Evolutionary conservation across 1,140 invertebrate species (phyloP).

Genomic region (Conus betulinus): DNA sequence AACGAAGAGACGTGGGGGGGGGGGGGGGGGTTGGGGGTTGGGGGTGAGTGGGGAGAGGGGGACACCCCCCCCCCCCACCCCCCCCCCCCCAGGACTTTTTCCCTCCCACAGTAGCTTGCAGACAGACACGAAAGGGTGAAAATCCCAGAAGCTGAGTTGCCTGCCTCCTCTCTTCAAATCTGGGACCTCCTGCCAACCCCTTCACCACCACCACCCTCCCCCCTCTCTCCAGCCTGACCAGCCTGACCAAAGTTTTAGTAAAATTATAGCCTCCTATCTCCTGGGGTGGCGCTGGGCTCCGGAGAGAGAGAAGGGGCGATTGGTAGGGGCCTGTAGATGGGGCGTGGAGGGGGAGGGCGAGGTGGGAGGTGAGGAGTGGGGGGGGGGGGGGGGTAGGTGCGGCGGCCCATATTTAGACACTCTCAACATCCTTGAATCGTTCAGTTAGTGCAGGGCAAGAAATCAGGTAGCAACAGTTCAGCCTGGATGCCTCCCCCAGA

Average conservation of each 20-base stretch:
- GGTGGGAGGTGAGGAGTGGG: background rate
- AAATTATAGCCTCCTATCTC: constrained; percentile 29
- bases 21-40: background rate
- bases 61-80: too few species aligned
- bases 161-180: background rate
- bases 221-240: background rate
- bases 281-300: background rate
- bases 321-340: background rate
- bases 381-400: constrained; percentile 18
- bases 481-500: background rate
- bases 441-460: constrained; percentile 24
- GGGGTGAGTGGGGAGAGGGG: too few species aligned
- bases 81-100: background rate
- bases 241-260: constrained; percentile 31
- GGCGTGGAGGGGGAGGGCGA: background rate
- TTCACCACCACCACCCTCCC: background rate
- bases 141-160: background rate
- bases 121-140: background rate
- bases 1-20: too few species aligned
- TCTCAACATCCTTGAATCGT: background rate
- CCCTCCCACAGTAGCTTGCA: background rate
- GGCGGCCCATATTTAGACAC: constrained; percentile 35
- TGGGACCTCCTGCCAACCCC: constrained; percentile 16
- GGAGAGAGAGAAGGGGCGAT: background rate
- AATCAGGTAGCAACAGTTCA: constrained; percentile 15